Conservation (phyloP, 1,140 invertebrate species). For the Campoletis sonorensis region DNA sequence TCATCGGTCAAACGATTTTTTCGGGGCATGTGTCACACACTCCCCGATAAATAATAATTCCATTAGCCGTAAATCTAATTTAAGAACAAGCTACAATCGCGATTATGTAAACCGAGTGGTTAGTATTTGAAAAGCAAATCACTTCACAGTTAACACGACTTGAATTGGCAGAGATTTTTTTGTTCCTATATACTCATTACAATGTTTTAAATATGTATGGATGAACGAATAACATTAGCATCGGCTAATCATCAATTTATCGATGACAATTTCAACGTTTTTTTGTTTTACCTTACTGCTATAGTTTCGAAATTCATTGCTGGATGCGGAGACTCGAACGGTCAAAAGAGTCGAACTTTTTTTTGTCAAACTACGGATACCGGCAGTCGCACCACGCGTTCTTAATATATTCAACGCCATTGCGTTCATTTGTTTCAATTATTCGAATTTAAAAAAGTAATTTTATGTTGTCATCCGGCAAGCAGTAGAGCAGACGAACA, state of each 20-base stretch:
- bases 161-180: no score
- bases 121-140: neutral
- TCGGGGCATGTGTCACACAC: no score
- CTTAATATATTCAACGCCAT: slow-evolving; percentile 63
- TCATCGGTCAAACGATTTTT: no score
- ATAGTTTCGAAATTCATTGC: slow-evolving; percentile 48
- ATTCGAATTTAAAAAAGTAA: slow-evolving; percentile 26
- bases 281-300: slow-evolving; percentile 50
- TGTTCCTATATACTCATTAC: no score
- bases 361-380: slow-evolving; percentile 58
- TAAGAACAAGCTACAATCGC: neutral
- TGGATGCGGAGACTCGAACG: slow-evolving; percentile 48
- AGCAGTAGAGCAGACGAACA: neutral
- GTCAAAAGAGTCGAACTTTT: slow-evolving; percentile 41
- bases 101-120: slow-evolving; percentile 51
- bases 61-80: slow-evolving; percentile 44
- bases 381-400: slow-evolving; percentile 45
- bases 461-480: slow-evolving; percentile 39
- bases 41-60: neutral
- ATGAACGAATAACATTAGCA: neutral
- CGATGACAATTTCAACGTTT: slow-evolving; percentile 16
- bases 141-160: neutral
- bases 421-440: slow-evolving; percentile 39
- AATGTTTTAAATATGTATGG: neutral
- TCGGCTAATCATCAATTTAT: neutral